Percentiles rank a stretch among this genome's conserved stretches.
Evolutionary conservation across 2,113 vertebrate genomes (phyloP).

Genomic region (Vicugna pacos): DNA sequence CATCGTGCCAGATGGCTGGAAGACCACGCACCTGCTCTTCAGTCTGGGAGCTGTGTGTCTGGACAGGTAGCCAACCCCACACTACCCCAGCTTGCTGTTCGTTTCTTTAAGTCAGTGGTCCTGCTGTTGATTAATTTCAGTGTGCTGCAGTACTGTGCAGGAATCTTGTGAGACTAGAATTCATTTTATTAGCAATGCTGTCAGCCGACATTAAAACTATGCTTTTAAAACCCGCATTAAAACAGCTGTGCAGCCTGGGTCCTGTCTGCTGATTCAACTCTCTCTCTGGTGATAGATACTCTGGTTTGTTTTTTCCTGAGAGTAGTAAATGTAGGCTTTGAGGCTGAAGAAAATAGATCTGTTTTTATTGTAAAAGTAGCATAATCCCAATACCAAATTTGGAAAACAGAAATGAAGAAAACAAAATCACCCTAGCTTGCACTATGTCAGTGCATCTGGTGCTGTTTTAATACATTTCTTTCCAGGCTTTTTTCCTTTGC

Average conservation of each 20-base stretch:
- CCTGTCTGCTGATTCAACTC: background rate
- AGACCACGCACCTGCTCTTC: conserved; percentile 96
- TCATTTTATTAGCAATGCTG: background rate
- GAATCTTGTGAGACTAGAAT: background rate
- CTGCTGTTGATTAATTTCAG: background rate
- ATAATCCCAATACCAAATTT: conserved; percentile 2
- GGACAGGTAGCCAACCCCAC: conserved; percentile 90
- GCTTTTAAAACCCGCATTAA: background rate
- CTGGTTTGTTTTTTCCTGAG: background rate
- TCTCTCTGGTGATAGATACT: background rate
- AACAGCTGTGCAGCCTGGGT: background rate
- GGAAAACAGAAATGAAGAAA: conserved; percentile 52
- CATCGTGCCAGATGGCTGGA: conserved; percentile 92
- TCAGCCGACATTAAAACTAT: background rate
- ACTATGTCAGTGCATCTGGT: background rate
- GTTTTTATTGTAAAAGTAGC: conserved; percentile 55
- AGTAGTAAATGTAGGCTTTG: background rate
- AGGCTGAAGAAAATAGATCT: background rate
- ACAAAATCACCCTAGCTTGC: background rate
- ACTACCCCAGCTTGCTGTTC: background rate
- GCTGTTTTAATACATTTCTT: background rate
- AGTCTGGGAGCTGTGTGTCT: conserved; percentile 96
- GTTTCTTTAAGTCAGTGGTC: background rate
- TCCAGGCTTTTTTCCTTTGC: background rate
- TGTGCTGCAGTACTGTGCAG: background rate